A percentile compares a stretch with the other conserved stretches of the same genome.
Evolutionary conservation across 2,888 invertebrate species (phyloP).

Genomic region (Drosophila picticornis): DNA sequence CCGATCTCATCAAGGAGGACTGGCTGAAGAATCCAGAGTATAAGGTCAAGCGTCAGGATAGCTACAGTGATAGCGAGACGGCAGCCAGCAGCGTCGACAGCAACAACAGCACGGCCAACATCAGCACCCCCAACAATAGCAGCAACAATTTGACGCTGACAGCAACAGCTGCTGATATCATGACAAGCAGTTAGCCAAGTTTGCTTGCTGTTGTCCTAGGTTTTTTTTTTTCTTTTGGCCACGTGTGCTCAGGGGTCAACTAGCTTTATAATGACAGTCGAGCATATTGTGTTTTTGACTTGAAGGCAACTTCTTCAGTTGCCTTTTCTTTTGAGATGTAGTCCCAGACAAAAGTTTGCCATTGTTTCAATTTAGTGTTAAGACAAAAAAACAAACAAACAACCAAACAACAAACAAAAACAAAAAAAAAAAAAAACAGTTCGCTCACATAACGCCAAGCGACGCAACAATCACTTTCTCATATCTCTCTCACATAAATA

Average conservation of each 20-base stretch:
- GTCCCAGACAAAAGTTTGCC: conserved; percentile 46
- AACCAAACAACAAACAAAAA: conserved; percentile 1
- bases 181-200: conserved; percentile 40
- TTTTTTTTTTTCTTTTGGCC: conserved; percentile 16
- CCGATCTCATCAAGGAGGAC: conserved; percentile 94
- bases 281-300: conserved; percentile 9
- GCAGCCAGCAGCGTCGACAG: conserved; percentile 48
- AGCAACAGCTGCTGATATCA: conserved; percentile 33
- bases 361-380: conserved; percentile 48
- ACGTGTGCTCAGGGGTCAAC: conserved; percentile 65
- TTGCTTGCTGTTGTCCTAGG: not conserved
- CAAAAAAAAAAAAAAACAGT: not conserved
- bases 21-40: conserved; percentile 87
- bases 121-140: conserved; percentile 17
- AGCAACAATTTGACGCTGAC: conserved; percentile 27
- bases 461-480: conserved; percentile 34
- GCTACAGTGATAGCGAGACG: conserved; percentile 35
- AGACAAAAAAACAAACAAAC: conserved; percentile 19
- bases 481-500: conserved; percentile 2
- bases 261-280: conserved; percentile 58
- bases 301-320: conserved; percentile 9
- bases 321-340: conserved; percentile 3
- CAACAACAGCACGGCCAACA: conserved; percentile 22
- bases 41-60: conserved; percentile 64
- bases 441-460: conserved; percentile 19